phyloP scores from a whole-genome alignment of 2,797 vertebrate genomes.

The Enteromius anoplus region DNA sequence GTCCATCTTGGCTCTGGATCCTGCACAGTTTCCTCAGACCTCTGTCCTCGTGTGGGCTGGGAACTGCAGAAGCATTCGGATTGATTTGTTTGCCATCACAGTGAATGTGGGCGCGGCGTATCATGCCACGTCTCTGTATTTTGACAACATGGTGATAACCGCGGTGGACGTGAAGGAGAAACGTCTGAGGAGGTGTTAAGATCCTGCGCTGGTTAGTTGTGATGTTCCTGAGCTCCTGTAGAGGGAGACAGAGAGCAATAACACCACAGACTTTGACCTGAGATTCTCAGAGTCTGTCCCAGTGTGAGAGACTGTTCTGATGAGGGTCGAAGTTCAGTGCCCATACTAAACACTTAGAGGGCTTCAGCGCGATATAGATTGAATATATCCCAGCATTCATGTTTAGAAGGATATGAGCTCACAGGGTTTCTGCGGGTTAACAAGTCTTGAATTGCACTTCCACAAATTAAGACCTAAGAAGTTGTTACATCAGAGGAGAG shows the following conservation, averaged over 20 bases:
- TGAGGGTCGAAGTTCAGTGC: neutral
- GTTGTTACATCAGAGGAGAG: neutral
- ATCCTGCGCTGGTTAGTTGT: neutral
- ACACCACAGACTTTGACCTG: neutral
- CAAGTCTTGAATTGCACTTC: neutral
- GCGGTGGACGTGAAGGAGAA: neutral
- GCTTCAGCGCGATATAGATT: neutral
- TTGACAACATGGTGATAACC: neutral
- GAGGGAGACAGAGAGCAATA: slow-evolving; percentile 24
- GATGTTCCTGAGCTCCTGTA: slow-evolving; percentile 5
- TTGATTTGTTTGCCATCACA: slow-evolving; percentile 40
- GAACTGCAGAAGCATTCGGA: slow-evolving; percentile 6
- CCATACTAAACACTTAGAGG: neutral
- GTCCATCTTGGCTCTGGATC: slow-evolving; percentile 35
- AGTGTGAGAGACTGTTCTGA: neutral
- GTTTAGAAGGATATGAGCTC: neutral
- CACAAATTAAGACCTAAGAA: neutral
- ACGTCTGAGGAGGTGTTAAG: neutral
- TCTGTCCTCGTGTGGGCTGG: slow-evolving; percentile 38
- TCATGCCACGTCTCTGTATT: neutral
- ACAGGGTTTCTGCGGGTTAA: neutral
- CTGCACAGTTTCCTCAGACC: slow-evolving; percentile 39
- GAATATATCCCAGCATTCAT: neutral
- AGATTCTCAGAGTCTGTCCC: neutral
- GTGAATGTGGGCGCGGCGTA: neutral